Base-by-base conservation (phyloP, 1,140 invertebrate genomes). In the Papilio polyxenes region DNA sequence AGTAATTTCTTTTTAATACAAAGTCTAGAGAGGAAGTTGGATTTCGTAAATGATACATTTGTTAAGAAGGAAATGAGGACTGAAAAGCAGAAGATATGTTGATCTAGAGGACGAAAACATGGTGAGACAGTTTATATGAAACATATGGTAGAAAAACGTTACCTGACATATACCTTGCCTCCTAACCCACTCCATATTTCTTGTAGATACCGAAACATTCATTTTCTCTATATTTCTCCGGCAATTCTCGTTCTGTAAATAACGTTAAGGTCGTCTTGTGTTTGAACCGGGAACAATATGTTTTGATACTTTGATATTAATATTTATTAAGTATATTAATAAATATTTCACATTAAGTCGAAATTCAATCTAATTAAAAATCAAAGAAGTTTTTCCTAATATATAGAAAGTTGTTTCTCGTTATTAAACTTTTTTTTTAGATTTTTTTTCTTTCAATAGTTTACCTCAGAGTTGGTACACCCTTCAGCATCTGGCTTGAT, bases 141-240 rank as follows among this genome's bases (percentile, higher is more conserved):
- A 69, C 11, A 9, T 23, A 23, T 65, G 20, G 8, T 31, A 23
- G 13, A 11, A 15, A 69, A 69, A 69, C 23, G n/a, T 8, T 82
- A 86, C 85, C 83, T 86, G 85, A 84, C 85, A 86, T 82, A 86
- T 86, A 1, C 85, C 85, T 10, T 82, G 53, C 59, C 83, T 82
- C 31, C 85, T 80, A n/a, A 56, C 15, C 49, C 6, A 62, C 1
- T 15, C 40, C 11, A 69, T 37, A 15, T 69, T 10, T 15, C 3
- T 69, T 13, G 23, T 37, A 69, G 65, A n/a, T 69, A 37, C 11
- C 17, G 56, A 17, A 13, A 13, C 9, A 69, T 37, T 69, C 0
- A 1, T 69, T 69, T 37, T 69, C 3, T 69, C 23, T 10, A 37
- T 8, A 37, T 37, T 37, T 37, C 65, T 69, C 37, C 65, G 23